phyloP scores from a whole-genome alignment of 30 jellyfish, hydroid and myxozoan species.

The Cassiopea andromeda region DNA sequence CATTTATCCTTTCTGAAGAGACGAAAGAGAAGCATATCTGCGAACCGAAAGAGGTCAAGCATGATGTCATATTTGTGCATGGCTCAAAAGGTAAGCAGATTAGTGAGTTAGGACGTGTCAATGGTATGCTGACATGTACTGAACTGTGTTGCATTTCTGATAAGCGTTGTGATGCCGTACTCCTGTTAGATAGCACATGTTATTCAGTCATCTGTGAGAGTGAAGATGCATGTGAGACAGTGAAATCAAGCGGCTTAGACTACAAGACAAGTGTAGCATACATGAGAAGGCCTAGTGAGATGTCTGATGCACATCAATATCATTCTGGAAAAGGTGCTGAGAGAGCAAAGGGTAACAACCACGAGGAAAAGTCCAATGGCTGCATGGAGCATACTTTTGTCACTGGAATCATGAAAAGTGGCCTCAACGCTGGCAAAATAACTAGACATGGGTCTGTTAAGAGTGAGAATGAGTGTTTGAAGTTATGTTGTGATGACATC shows the following conservation, averaged over 20 bases:
- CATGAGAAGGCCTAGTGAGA: slow-evolving; percentile 14
- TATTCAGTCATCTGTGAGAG: slow-evolving; percentile 70
- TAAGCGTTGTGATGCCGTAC: slow-evolving; percentile 82
- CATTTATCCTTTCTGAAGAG: slow-evolving; percentile 26
- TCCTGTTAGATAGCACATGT: slow-evolving; percentile 64
- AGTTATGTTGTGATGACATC: slow-evolving; percentile 68
- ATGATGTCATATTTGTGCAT: slow-evolving; percentile 46
- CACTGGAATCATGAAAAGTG: slow-evolving; percentile 72
- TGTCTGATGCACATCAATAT: not conserved
- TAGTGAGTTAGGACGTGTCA: slow-evolving; percentile 50
- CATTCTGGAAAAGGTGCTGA: not conserved
- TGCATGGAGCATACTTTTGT: slow-evolving; percentile 51
- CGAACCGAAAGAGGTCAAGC: slow-evolving; percentile 27
- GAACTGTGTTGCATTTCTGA: slow-evolving; percentile 75
- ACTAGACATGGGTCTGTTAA: slow-evolving; percentile 66
- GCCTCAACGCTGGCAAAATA: slow-evolving; percentile 77
- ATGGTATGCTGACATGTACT: slow-evolving; percentile 59
- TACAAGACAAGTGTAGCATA: slow-evolving; percentile 25
- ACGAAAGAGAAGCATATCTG: slow-evolving; percentile 37
- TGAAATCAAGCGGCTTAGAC: not conserved
- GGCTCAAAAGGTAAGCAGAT: slow-evolving; percentile 66
- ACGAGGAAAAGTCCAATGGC: not conserved
- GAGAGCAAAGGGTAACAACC: not conserved
- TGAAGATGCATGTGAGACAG: slow-evolving; percentile 34
- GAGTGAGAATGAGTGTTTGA: slow-evolving; percentile 67